Evolutionary conservation across 2,113 vertebrate species (phyloP).

Genomic region (Bos javanicus): DNA sequence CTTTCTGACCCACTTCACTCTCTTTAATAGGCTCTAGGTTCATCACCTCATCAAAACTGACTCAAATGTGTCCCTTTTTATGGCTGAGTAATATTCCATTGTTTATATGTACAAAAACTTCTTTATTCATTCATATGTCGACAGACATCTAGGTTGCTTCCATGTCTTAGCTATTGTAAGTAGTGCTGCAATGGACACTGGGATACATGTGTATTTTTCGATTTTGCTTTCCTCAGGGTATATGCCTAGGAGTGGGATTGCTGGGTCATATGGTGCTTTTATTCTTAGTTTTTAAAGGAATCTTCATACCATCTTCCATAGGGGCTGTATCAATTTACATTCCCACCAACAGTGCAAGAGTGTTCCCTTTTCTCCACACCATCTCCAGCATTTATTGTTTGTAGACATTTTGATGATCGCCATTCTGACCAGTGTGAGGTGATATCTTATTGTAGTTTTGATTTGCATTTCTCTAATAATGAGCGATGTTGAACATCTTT

Average conservation of each 20-base stretch:
- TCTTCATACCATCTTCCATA: background rate
- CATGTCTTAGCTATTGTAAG: background rate
- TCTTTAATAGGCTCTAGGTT: background rate
- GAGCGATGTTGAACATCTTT: background rate
- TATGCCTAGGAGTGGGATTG: background rate
- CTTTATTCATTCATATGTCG: background rate
- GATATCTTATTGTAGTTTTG: background rate
- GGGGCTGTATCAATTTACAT: background rate
- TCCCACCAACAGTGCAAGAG: background rate
- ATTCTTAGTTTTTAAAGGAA: background rate
- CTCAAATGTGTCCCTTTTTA: background rate
- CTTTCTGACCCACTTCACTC: background rate
- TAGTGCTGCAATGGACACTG: background rate
- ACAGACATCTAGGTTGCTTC: background rate
- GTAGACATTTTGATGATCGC: background rate
- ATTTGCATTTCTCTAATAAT: background rate
- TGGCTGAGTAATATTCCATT: background rate
- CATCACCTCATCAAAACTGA: background rate
- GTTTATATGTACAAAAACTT: background rate
- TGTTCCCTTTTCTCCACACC: background rate
- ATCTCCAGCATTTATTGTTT: background rate
- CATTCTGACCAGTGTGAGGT: background rate
- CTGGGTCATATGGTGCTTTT: background rate
- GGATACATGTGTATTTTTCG: background rate
- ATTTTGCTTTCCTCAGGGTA: background rate